These are phyloP conservation scores for Maniola hyperantus DNA, from an alignment of 2,888 invertebrate species.

Conservation along the genomic window DNA sequence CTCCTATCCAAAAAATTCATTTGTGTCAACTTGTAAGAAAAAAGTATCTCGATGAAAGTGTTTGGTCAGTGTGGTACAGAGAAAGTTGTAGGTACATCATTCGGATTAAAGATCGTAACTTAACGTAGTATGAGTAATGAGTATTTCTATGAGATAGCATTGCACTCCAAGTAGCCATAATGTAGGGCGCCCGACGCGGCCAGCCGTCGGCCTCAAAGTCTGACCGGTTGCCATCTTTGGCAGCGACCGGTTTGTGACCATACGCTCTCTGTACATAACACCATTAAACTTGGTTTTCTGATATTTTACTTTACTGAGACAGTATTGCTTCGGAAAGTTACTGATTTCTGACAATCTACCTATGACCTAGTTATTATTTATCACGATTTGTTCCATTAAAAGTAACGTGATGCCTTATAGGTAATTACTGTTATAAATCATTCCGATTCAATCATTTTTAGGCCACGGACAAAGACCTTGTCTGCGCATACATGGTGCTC, in stretches of 20 bases:
- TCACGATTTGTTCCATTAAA: too few species aligned
- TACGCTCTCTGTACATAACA: constrained; percentile 58
- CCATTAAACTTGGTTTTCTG: constrained; percentile 39
- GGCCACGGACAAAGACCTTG: too few species aligned
- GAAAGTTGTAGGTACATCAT: constrained; percentile 38
- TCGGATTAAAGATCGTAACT: constrained; percentile 31
- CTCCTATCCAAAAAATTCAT: constrained; percentile 35
- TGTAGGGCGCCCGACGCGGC: constrained; percentile 61
- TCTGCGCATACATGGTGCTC: too few species aligned
- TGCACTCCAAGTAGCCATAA: constrained; percentile 50
- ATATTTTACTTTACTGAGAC: constrained; percentile 8
- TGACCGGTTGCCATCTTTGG: constrained; percentile 78
- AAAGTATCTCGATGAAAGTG: constrained; percentile 35
- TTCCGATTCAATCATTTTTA: too few species aligned
- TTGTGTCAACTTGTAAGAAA: constrained; percentile 4
- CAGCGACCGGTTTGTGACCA: constrained; percentile 71
- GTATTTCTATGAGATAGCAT: constrained; percentile 42
- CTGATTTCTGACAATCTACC: too few species aligned
- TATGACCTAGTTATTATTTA: too few species aligned
- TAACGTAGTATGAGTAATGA: constrained; percentile 36
- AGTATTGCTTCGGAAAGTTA: neutral
- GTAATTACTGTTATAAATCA: too few species aligned
- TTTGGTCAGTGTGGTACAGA: constrained; percentile 25
- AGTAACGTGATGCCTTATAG: too few species aligned
- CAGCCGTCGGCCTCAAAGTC: constrained; percentile 72